phyloP scores from a whole-genome alignment of 2,797 vertebrate genomes.

The Sebastes hubbsi region DNA sequence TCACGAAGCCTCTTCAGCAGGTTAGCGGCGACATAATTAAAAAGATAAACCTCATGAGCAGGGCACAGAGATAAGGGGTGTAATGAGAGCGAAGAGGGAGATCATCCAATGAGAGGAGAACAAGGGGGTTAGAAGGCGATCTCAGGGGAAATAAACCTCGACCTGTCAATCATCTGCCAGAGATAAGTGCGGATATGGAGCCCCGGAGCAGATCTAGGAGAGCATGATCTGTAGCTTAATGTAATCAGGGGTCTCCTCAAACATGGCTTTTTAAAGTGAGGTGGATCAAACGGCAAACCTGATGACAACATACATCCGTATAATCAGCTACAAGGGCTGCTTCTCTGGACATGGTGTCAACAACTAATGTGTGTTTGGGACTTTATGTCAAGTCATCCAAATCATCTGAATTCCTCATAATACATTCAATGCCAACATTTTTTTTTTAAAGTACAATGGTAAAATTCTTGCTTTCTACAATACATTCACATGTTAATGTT shows the following conservation, averaged over 20 bases:
- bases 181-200: slow-evolving; percentile 67
- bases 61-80: slow-evolving; percentile 72
- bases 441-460: neutral
- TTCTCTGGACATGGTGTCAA: neutral
- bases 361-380: neutral
- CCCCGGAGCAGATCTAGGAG: slow-evolving; percentile 49
- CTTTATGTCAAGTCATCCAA: neutral
- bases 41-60: slow-evolving; percentile 78
- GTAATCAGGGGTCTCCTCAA: slow-evolving; percentile 25
- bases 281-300: neutral
- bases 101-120: slow-evolving; percentile 56
- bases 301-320: neutral
- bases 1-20: slow-evolving; percentile 61
- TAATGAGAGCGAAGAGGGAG: slow-evolving; percentile 69
- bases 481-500: neutral
- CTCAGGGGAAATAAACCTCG: slow-evolving; percentile 72
- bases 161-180: slow-evolving; percentile 71
- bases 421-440: neutral
- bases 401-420: neutral
- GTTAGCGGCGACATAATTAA: slow-evolving; percentile 78
- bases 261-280: neutral
- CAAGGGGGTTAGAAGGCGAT: slow-evolving; percentile 46
- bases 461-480: neutral
- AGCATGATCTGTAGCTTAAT: slow-evolving; percentile 55
- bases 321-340: neutral